A percentile compares a stretch with the other conserved stretches of the same genome.
These are phyloP conservation scores for Luperina testacea DNA, from an alignment of 2,888 invertebrate species.

Conservation along the genomic window DNA sequence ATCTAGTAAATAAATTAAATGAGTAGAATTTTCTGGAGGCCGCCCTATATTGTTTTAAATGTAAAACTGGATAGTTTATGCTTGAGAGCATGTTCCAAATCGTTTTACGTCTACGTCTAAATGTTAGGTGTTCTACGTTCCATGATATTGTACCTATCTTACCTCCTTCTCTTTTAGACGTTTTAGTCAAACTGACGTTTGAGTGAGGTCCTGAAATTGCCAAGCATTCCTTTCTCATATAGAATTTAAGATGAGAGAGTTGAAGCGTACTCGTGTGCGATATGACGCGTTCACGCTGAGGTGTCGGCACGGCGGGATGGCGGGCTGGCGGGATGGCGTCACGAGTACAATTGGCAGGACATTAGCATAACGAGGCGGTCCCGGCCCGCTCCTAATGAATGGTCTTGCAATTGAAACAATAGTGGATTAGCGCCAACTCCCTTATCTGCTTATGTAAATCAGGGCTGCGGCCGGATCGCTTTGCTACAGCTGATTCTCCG, in stretches of 20 bases:
- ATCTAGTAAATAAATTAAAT: conserved; percentile 58
- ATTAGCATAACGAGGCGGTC: conserved; percentile 84
- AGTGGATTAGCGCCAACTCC: conserved; percentile 82
- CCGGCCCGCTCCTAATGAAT: conserved; percentile 81
- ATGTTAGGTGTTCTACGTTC: conserved; percentile 26
- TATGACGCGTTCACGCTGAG: conserved; percentile 64
- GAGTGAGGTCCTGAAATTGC: conserved; percentile 56
- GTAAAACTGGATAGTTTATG: conserved; percentile 34
- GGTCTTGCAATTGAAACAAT: conserved; percentile 87
- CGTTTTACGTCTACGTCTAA: conserved; percentile 27
- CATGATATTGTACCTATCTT: conserved; percentile 33
- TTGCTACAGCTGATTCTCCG: conserved; percentile 57
- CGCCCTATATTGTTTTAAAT: conserved; percentile 25
- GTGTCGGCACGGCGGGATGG: conserved; percentile 38
- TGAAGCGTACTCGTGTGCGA: conserved; percentile 38
- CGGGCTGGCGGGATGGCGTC: conserved; percentile 38
- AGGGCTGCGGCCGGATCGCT: conserved; percentile 62
- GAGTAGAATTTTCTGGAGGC: conserved; percentile 31
- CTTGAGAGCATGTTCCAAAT: conserved; percentile 19
- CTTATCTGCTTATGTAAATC: conserved; percentile 82
- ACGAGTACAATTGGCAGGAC: conserved; percentile 75
- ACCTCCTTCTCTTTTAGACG: conserved; percentile 42
- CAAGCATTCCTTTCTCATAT: conserved; percentile 45
- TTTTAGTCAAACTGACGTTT: conserved; percentile 50
- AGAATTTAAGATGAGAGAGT: conserved; percentile 49